Evolutionary conservation across 64 coral and sea anemone genomes (phyloP).

Genomic region (Pocillopora verrucosa): DNA sequence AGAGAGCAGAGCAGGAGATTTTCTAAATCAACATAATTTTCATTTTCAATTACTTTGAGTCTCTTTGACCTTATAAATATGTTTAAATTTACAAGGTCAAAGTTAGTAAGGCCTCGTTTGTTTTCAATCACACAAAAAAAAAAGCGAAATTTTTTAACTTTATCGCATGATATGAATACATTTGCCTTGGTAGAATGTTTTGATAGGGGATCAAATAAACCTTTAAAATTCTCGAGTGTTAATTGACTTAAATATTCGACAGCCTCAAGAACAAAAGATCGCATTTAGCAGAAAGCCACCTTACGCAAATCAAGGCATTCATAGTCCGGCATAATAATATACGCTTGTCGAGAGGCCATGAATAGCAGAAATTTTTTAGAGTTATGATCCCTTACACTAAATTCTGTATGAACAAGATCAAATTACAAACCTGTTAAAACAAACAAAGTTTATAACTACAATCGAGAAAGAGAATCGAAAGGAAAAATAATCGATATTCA

Average conservation of each 20-base stretch:
- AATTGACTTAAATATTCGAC: neutral
- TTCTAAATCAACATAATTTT: neutral
- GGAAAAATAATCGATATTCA: conserved; percentile 47
- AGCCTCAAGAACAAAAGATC: neutral
- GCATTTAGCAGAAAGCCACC: neutral
- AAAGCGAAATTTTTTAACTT: too few species aligned
- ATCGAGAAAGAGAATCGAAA: neutral
- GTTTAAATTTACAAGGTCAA: too few species aligned
- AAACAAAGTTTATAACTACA: neutral
- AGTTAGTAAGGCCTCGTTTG: too few species aligned
- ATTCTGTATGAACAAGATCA: neutral
- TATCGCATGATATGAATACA: too few species aligned
- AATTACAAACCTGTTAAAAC: neutral
- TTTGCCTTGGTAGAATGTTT: neutral
- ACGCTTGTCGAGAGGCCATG: neutral
- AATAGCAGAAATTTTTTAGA: neutral
- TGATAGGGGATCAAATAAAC: neutral
- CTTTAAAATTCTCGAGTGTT: neutral
- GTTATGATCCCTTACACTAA: neutral
- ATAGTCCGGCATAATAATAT: neutral
- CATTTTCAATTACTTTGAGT: neutral
- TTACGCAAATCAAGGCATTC: neutral
- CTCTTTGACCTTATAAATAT: too few species aligned
- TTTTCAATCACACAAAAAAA: too few species aligned
- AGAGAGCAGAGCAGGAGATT: neutral